Percentiles rank a stretch among this genome's conserved stretches.
Conservation (phyloP, 2,113 vertebrate genomes). For the Eulemur macaco region DNA sequence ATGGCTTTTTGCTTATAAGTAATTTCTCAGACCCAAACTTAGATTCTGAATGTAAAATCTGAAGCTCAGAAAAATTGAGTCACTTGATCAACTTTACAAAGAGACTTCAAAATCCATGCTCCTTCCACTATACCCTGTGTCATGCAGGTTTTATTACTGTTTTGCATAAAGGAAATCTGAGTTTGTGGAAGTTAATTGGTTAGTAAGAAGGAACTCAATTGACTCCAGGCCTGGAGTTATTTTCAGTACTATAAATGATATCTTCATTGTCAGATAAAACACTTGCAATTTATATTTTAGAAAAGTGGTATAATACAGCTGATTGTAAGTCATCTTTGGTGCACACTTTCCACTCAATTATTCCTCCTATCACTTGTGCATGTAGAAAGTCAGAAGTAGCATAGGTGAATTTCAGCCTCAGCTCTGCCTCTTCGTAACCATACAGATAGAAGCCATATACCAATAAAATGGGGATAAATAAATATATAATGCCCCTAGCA, state of each 20-base stretch:
- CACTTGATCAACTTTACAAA: not conserved
- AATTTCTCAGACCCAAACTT: not conserved
- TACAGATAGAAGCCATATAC: not conserved
- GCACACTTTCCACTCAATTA: not conserved
- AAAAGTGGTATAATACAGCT: not conserved
- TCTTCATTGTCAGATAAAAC: not conserved
- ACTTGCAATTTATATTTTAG: not conserved
- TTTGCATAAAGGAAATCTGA: not conserved
- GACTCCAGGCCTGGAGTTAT: not conserved
- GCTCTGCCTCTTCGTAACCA: not conserved
- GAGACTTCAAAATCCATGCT: not conserved
- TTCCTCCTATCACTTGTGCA: not conserved
- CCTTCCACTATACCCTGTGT: not conserved
- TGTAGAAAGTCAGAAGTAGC: not conserved
- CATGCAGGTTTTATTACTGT: not conserved
- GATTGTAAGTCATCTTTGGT: not conserved
- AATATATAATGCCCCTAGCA: not conserved
- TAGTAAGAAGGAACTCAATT: not conserved
- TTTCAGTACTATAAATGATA: not conserved
- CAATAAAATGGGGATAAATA: not conserved
- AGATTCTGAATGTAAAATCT: not conserved
- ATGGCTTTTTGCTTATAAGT: not conserved
- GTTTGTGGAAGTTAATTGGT: not conserved
- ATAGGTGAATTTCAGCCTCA: not conserved
- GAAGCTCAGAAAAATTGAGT: not conserved